A percentile compares a stretch with the other conserved stretches of the same genome.
These are phyloP conservation scores for Eupithecia insigniata DNA, from an alignment of 2,888 invertebrate species.

Conservation along the genomic window DNA sequence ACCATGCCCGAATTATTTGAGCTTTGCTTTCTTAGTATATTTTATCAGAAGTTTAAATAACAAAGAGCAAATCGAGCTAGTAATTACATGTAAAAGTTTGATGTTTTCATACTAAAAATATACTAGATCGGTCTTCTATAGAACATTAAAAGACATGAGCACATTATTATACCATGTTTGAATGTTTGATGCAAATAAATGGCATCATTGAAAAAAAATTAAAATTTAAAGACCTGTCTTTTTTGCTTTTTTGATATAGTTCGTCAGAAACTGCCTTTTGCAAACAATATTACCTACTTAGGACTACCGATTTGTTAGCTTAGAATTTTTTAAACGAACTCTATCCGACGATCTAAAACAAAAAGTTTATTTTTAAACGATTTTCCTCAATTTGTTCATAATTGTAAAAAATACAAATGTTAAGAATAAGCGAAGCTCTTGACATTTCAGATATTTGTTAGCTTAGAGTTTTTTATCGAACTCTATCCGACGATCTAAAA, in stretches of 20 bases:
- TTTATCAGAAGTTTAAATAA: not conserved
- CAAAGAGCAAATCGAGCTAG: not conserved
- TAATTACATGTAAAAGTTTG: not conserved
- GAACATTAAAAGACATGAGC: no score
- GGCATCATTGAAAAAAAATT: no score
- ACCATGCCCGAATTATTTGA: not conserved
- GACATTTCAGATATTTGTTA: no score
- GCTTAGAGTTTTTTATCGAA: no score
- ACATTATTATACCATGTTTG: no score
- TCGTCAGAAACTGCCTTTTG: not conserved
- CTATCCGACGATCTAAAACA: not conserved
- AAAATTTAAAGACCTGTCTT: no score
- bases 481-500: not conserved
- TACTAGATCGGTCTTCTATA: not conserved
- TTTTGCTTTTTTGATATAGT: not conserved
- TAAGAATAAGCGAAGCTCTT: not conserved
- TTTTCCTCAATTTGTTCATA: not conserved
- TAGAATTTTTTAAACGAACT: no score
- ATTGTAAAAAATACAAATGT: not conserved
- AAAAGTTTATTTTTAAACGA: not conserved
- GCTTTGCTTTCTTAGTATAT: conserved; percentile 1
- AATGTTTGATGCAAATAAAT: no score
- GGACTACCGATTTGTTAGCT: not conserved
- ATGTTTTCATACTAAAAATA: not conserved
- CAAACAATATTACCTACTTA: not conserved